Evolutionary conservation across 2,888 invertebrate genomes (phyloP), one percentile per base, ranked within the genome.

Genomic region (Pachydiplax longipennis): DNA sequence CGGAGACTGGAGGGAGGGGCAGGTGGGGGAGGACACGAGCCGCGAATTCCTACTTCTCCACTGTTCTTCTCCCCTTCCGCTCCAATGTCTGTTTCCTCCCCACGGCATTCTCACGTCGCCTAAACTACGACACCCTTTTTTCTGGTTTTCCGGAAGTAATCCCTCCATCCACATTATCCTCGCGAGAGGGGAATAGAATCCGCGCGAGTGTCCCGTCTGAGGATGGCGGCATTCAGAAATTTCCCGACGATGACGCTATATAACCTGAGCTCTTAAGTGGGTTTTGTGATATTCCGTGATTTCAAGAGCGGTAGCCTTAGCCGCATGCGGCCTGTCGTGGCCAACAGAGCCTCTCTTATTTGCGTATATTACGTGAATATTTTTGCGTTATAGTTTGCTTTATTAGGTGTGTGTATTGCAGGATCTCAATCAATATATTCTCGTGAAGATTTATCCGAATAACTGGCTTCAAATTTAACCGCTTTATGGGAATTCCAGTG

Each of bases 101-200:
- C 61, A 22, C 22, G 87, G 61, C 31, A 58, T 37, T 37, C 87
- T n/a, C 61, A 6, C 22, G 37, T 58, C 82, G 15, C 44, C 44
- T 31, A 83, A 35, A 13, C 81, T 40, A 25, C 82, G 10, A 82
- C 12, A 35, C 22, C 61, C 61, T 87, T 87, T 87, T n/a, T n/a
- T 25, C 87, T 40, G 61, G n/a, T 37, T 40, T 61, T 87, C 87
- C 87, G 87, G 87, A 87, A 87, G 87, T 13, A 31, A 31, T 31
- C 13, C 31, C 73, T 58, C n/a, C 37, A 53, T 61, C 40, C 61
- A 61, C 37, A 40, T 37, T n/a, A 40, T 35, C 53, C 53, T 37
- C 18, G 61, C 73, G 65, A 61, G 37, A 61, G 58, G 22, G 58
- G 58, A 61, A 40, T 65, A 87, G 58, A 13, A 35, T 35, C 58